A percentile compares a stretch with the other conserved stretches of the same genome.
These are phyloP conservation scores for Bambusicola thoracicus DNA, from an alignment of 2,113 vertebrate genomes.

Conservation along the genomic window DNA sequence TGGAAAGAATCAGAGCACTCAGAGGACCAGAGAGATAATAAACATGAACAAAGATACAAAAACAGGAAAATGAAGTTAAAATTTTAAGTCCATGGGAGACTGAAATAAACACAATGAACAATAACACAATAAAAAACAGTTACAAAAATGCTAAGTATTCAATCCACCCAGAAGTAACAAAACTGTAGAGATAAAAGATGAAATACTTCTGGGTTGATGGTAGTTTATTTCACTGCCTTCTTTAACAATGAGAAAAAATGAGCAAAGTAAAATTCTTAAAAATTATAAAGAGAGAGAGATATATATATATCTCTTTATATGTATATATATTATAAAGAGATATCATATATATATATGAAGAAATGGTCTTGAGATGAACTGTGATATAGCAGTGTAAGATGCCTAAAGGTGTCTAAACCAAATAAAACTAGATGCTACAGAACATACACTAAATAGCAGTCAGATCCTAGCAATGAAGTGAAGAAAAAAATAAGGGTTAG, in stretches of 20 bases:
- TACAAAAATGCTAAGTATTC: neutral
- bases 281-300: neutral
- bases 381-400: neutral
- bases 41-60: neutral
- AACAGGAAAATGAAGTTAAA: neutral
- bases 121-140: neutral
- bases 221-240: neutral
- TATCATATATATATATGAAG: neutral
- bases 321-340: rapidly evolving
- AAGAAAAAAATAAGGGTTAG: neutral
- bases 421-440: neutral
- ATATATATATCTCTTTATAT: no score
- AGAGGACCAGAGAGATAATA: neutral
- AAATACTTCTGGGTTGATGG: neutral
- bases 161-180: neutral
- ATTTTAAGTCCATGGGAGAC: neutral
- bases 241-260: neutral
- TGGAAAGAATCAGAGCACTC: neutral
- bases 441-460: neutral
- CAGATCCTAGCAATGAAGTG: neutral
- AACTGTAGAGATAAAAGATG: neutral
- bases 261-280: neutral
- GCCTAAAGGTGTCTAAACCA: neutral
- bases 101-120: neutral
- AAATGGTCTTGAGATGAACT: neutral